Conservation (phyloP, 2,113 vertebrate species). For the Cebus imitator region DNA sequence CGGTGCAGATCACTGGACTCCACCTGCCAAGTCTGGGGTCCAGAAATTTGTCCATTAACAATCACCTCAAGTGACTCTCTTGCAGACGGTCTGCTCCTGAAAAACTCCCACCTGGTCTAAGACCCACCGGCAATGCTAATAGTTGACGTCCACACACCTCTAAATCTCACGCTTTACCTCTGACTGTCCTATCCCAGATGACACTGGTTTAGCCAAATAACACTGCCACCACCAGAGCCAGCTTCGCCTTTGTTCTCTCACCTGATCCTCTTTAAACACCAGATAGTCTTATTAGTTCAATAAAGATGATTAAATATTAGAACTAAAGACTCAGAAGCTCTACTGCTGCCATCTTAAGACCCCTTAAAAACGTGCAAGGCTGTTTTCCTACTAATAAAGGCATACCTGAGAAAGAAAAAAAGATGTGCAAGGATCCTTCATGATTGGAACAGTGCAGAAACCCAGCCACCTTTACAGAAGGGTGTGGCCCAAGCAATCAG, state of each 20-base stretch:
- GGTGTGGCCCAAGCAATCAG: neutral
- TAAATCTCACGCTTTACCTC: neutral
- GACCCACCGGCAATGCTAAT: neutral
- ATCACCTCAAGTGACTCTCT: neutral
- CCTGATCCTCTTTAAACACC: neutral
- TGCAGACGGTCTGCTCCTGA: neutral
- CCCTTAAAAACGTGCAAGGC: neutral
- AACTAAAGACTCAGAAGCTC: neutral
- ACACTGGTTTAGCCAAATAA: neutral
- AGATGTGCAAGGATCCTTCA: neutral
- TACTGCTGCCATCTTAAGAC: neutral
- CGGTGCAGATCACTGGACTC: neutral
- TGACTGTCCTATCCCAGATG: neutral
- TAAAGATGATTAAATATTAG: neutral
- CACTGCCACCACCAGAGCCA: no score
- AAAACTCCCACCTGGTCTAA: neutral
- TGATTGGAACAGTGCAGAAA: no score
- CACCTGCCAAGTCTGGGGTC: neutral
- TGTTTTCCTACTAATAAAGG: neutral
- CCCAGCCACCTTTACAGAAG: neutral
- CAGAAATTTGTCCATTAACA: neutral
- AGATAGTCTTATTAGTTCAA: neutral
- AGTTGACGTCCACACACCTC: neutral
- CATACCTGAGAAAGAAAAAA: neutral
- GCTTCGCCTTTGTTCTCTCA: neutral